Evolutionary conservation across 1,140 invertebrate species (phyloP), one percentile per base, ranked within the genome.

Genomic region (Drosophila rhopaloa): DNA sequence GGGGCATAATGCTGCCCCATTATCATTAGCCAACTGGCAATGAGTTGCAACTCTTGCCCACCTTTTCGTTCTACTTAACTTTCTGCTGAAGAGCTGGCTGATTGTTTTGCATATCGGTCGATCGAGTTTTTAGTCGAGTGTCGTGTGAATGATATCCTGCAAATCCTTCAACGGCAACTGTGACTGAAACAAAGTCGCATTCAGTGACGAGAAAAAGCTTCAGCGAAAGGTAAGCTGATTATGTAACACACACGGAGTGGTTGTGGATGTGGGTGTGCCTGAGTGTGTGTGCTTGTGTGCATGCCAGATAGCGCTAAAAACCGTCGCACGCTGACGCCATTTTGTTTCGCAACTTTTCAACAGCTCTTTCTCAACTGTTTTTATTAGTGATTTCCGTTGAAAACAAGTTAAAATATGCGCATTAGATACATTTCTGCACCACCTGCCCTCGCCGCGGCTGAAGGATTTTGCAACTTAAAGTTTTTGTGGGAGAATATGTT

Each of bases 361-460:
- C 84, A 88, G 71, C 76, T 79, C 76, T 76, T 88, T 82, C 59
- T 29, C 63, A 83, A 78, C 73, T 67, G 72, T 80, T 88, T 89
- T 89, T 89, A 89, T 88, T 89, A 78, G 83, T 84, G 83, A 80
- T 83, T 88, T 89, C 84, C 83, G 76, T 82, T 75, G 73, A 84
- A 89, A 88, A 89, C 80, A 88, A 83, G 58, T 71, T 65, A 65
- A 83, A 76, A 79, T 79, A 88, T 82, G 66, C 63, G 79, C 57
- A 58, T 77, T 72, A 58, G 71, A 43, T 76, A 65, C 38, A 41
- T 63, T 66, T 56, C 47, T 43, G 9, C 44, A 32, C 60, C 60
- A 56, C 65, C 58, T 68, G 63, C 24, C 43, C 29, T 16, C 29
- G n/a, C 59, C 14, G 19, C 14, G 7, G 11, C 60, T 11, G 19